Percentiles rank a stretch among this genome's conserved stretches.
Evolutionary conservation across 2,888 invertebrate species (phyloP).

Genomic region (Alitta virens): DNA sequence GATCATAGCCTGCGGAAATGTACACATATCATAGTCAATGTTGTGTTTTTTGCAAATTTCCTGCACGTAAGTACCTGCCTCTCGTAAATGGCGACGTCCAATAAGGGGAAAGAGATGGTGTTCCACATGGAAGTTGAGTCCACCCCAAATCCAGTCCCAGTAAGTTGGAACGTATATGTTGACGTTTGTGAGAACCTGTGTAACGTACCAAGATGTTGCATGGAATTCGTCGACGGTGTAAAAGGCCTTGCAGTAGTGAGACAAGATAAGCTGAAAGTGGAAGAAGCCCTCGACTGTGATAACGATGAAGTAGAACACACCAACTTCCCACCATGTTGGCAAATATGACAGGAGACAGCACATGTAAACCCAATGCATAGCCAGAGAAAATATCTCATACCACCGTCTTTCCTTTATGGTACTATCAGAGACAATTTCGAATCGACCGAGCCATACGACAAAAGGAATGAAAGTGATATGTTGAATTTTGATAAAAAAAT

Average conservation of each 20-base stretch:
- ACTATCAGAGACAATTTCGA: conserved; percentile 21
- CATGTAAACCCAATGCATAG: conserved; percentile 24
- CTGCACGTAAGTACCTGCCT: conserved; percentile 17
- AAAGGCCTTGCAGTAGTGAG: conserved; percentile 26
- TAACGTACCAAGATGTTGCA: conserved; percentile 15
- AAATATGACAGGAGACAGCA: conserved; percentile 17
- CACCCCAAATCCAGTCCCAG: conserved; percentile 29
- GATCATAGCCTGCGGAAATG: conserved; percentile 14
- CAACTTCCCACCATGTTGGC: conserved; percentile 22
- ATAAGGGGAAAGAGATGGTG: conserved; percentile 26
- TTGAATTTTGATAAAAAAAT: conserved; percentile 20
- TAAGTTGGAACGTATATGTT: conserved; percentile 19
- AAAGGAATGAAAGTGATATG: conserved; percentile 28
- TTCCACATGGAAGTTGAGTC: conserved; percentile 28
- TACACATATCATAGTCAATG: conserved; percentile 23
- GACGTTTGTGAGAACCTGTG: conserved; percentile 24
- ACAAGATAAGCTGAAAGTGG: conserved; percentile 26
- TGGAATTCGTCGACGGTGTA: conserved; percentile 15
- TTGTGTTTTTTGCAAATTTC: conserved; percentile 21
- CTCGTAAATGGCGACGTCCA: conserved; percentile 17
- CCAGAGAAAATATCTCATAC: conserved; percentile 18
- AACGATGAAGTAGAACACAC: conserved; percentile 21
- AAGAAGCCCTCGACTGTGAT: conserved; percentile 21
- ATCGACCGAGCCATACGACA: conserved; percentile 18
- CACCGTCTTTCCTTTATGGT: conserved; percentile 19